phyloP scores from a whole-genome alignment of 2,888 invertebrate genomes.

The Nudaria mundana region DNA sequence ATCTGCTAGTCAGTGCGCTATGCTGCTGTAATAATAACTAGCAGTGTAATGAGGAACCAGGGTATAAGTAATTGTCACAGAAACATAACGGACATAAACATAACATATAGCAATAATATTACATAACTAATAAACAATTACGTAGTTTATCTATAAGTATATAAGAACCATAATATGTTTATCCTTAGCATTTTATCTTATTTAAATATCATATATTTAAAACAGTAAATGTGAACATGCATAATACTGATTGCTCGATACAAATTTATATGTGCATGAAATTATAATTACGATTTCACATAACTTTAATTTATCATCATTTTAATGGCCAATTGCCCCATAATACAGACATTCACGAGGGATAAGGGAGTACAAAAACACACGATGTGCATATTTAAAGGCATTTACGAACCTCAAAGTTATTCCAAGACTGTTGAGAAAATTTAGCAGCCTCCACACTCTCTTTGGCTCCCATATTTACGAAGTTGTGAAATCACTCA shows the following conservation, averaged over 20 bases:
- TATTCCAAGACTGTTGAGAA: conserved; percentile 91
- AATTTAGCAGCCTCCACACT: conserved; percentile 91
- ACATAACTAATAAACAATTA: no score
- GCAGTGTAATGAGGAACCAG: conserved; percentile 19
- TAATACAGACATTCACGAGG: conserved; percentile 69
- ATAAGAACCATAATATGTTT: conserved; percentile 17
- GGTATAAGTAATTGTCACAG: conserved; percentile 16
- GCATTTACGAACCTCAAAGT: conserved; percentile 86
- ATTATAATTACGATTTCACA: conserved; percentile 48
- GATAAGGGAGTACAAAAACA: conserved; percentile 73
- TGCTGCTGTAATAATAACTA: conserved; percentile 16
- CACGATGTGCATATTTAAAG: conserved; percentile 78
- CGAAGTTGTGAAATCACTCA: conserved; percentile 73
- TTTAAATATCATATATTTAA: conserved; percentile 25
- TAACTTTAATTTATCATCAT: conserved; percentile 41
- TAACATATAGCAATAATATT: conserved; percentile 24
- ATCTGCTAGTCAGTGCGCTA: conserved; percentile 22
- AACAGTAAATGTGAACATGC: conserved; percentile 60
- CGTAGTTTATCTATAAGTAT: no score
- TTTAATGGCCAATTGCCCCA: conserved; percentile 47
- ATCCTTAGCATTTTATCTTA: conserved; percentile 20
- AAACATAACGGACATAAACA: conserved; percentile 9
- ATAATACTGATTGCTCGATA: conserved; percentile 48
- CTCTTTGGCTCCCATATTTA: conserved; percentile 90
- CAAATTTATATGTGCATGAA: conserved; percentile 63